phyloP scores from a whole-genome alignment of 2,797 vertebrate genomes.

The Triplophysa bombifrons region DNA sequence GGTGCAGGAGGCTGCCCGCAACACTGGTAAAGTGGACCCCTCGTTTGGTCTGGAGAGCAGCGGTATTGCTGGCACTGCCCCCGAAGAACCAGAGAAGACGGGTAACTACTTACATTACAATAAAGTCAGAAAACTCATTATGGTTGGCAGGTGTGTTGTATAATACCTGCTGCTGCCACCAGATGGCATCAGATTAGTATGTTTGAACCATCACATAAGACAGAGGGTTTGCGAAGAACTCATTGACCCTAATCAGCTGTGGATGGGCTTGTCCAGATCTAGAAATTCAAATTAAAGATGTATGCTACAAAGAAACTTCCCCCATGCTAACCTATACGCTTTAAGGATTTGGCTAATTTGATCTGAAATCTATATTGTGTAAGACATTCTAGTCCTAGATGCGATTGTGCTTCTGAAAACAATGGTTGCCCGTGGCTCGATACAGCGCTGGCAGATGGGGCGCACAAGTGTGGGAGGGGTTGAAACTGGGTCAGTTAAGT shows the following conservation, averaged over 20 bases:
- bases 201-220: background rate
- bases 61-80: slow-evolving; percentile 92
- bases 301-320: background rate
- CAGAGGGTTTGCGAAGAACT: background rate
- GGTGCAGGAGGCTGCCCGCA: slow-evolving; percentile 91
- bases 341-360: background rate
- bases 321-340: background rate
- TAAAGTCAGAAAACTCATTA: background rate
- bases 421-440: slow-evolving; percentile 70
- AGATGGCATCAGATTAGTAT: background rate
- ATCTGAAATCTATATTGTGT: background rate
- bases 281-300: background rate
- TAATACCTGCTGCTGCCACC: background rate
- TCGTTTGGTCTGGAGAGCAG: slow-evolving; percentile 92
- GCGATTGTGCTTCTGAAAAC: slow-evolving; percentile 17
- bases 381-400: too few species aligned
- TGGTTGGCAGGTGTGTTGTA: background rate
- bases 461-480: slow-evolving; percentile 45
- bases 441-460: slow-evolving; percentile 72
- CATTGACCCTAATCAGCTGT: slow-evolving; percentile 24
- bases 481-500: slow-evolving; percentile 58
- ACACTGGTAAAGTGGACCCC: slow-evolving; percentile 93
- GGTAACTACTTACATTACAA: slow-evolving; percentile 68
- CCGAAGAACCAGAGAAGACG: slow-evolving; percentile 90
- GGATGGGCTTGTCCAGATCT: background rate